Conservation (phyloP, 2,797 vertebrate species). For the Eupleurogrammus muticus region DNA sequence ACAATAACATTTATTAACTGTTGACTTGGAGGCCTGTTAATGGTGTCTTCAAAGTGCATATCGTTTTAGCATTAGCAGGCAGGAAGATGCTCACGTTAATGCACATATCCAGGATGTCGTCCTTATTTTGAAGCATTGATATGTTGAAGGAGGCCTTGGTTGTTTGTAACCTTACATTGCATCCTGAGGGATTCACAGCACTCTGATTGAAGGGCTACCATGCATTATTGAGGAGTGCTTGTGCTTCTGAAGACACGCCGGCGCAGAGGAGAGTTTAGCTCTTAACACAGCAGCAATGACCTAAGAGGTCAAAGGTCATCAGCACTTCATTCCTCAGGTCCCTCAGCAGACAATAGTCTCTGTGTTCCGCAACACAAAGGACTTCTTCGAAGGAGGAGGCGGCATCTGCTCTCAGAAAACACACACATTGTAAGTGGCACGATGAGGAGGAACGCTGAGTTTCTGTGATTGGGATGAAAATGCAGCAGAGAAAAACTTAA, state of each 20-base stretch:
- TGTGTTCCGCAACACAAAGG: slow-evolving; percentile 42
- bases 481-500: not conserved
- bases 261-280: slow-evolving; percentile 51
- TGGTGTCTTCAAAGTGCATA: slow-evolving; percentile 39
- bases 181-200: slow-evolving; percentile 63
- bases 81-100: slow-evolving; percentile 63
- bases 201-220: slow-evolving; percentile 30
- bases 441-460: slow-evolving; percentile 21
- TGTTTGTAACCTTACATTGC: slow-evolving; percentile 47
- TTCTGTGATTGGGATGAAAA: slow-evolving; percentile 11
- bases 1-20: slow-evolving; percentile 43
- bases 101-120: slow-evolving; percentile 55
- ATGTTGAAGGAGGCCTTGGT: slow-evolving; percentile 38
- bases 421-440: slow-evolving; percentile 16
- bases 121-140: slow-evolving; percentile 37
- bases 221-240: slow-evolving; percentile 69
- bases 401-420: slow-evolving; percentile 30
- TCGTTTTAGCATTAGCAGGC: slow-evolving; percentile 38
- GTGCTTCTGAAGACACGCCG: slow-evolving; percentile 40
- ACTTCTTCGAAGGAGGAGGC: slow-evolving; percentile 20
- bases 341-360: slow-evolving; percentile 41
- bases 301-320: slow-evolving; percentile 50
- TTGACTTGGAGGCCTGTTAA: slow-evolving; percentile 39
- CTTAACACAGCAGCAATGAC: slow-evolving; percentile 61
- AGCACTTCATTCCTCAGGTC: slow-evolving; percentile 30